Percentiles rank a stretch among this genome's conserved stretches.
phyloP scores from a whole-genome alignment of 1,140 invertebrate genomes.

The Rhagoletis pomonella region DNA sequence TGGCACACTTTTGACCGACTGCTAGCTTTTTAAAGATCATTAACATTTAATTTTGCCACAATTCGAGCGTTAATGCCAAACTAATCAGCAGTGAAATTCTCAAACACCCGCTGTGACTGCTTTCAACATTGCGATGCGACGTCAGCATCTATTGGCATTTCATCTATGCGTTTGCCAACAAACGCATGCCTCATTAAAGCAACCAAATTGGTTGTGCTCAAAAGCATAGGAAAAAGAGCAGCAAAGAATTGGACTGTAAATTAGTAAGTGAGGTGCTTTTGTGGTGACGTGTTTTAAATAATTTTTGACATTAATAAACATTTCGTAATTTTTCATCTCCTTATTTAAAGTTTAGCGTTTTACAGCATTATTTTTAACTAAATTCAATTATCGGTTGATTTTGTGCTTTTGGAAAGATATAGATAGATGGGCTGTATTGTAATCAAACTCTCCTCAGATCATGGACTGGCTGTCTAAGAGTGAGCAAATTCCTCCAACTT shows the following conservation, averaged over 20 bases:
- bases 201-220: background rate
- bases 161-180: slow-evolving; percentile 25
- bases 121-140: background rate
- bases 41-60: slow-evolving; percentile 51
- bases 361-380: too few species aligned
- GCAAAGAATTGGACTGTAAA: background rate
- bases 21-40: slow-evolving; percentile 34
- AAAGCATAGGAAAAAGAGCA: background rate
- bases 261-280: background rate
- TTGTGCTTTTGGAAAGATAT: too few species aligned
- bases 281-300: background rate
- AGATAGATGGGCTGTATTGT: too few species aligned
- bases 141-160: background rate
- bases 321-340: too few species aligned
- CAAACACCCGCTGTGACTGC: background rate
- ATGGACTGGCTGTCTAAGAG: too few species aligned
- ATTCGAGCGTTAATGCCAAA: slow-evolving; percentile 1
- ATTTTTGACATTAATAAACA: too few species aligned
- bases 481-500: too few species aligned
- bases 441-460: too few species aligned
- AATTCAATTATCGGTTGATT: too few species aligned
- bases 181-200: slow-evolving; percentile 33
- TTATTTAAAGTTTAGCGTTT: too few species aligned
- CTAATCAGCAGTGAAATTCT: slow-evolving; percentile 14
- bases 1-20: slow-evolving; percentile 9